Base-by-base conservation (phyloP, 2,797 vertebrate genomes). In the Emydoidea blandingii region DNA sequence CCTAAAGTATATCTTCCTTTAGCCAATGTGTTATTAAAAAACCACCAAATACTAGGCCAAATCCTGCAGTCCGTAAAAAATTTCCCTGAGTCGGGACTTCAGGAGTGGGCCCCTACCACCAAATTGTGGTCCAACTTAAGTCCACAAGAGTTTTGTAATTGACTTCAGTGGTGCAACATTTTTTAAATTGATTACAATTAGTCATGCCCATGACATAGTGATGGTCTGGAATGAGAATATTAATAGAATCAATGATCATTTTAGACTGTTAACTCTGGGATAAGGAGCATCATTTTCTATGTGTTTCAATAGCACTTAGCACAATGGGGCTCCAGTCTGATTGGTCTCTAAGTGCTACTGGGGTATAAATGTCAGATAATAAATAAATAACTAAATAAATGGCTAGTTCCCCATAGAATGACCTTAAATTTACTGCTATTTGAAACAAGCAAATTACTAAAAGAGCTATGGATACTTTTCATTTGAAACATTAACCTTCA, bases 71-170 rank as follows among this genome's bases (percentile, higher is more conserved):
- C 50, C 31, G 34, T 54, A 56, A 29, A 86, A 93, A 90, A 83
- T 41, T 49, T 4, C 53, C 56, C 92, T 80, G n/a, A 50, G 59
- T 1, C 0, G 80, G 31, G 74, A 11, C 31, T 7, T 0, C 0
- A 3, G 23, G 65, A 0, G 44, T 93, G 47, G 27, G 27, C 89
- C 85, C 27, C 47, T 74, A 4, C 5, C 0, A 37, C 25, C 15
- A 78, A 49, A 78, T 47, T 49, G 44, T 49, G 25, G 8, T 47
- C 41, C n/a, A 21, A 16, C 18, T 21, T 37, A 37, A 68, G n/a
- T 68, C 44, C 25, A 49, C 74, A 78, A 29, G 25, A 78, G 74
- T 78, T 78, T 47, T 76, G 44, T n/a, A 74, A 44, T 44, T n/a
- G 65, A 68, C n/a, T 68, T 74, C 25, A 74, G 19, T 44, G 25